These are phyloP conservation scores for Corticium candelabrum DNA, from an alignment of 37 sponge, comb jelly and placozoan genomes.

Conservation along the genomic window DNA sequence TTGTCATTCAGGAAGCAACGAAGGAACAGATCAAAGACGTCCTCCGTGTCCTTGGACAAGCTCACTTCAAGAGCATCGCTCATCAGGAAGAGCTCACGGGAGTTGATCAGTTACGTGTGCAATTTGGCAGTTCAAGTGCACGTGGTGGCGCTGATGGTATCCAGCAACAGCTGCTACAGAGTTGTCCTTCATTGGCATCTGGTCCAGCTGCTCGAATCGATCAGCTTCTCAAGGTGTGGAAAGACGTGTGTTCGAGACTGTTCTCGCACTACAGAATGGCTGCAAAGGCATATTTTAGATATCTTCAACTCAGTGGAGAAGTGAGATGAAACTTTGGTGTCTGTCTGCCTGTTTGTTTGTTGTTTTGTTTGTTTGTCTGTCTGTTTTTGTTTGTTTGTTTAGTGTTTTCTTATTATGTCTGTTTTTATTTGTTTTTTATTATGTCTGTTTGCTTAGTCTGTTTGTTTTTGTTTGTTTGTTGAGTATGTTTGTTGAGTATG, in stretches of 20 bases:
- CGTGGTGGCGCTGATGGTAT: constrained; percentile 65
- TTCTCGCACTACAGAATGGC: constrained; percentile 85
- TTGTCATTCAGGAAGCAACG: no score
- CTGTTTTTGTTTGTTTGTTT: no score
- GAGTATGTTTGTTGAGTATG: no score
- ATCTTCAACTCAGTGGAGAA: constrained; percentile 61
- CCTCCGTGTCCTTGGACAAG: constrained; percentile 58
- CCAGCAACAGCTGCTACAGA: constrained; percentile 39
- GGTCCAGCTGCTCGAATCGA: constrained; percentile 38
- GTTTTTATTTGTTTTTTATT: no score
- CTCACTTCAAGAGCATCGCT: constrained; percentile 49
- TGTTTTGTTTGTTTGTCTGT: no score
- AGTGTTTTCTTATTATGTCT: no score
- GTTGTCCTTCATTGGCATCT: constrained; percentile 52
- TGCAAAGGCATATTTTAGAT: constrained; percentile 80
- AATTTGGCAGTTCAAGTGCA: background rate
- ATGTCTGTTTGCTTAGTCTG: no score
- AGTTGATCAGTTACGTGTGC: constrained; percentile 42
- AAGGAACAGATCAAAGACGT: constrained; percentile 36
- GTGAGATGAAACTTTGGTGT: no score
- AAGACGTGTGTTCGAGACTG: constrained; percentile 57
- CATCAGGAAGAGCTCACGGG: constrained; percentile 51
- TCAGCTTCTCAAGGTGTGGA: constrained; percentile 54
- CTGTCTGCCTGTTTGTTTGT: no score
- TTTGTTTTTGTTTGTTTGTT: no score